A percentile compares a stretch with the other conserved stretches of the same genome.
These are phyloP conservation scores for Dryoscopus gambensis DNA, from an alignment of 2,113 vertebrate genomes.

Conservation along the genomic window DNA sequence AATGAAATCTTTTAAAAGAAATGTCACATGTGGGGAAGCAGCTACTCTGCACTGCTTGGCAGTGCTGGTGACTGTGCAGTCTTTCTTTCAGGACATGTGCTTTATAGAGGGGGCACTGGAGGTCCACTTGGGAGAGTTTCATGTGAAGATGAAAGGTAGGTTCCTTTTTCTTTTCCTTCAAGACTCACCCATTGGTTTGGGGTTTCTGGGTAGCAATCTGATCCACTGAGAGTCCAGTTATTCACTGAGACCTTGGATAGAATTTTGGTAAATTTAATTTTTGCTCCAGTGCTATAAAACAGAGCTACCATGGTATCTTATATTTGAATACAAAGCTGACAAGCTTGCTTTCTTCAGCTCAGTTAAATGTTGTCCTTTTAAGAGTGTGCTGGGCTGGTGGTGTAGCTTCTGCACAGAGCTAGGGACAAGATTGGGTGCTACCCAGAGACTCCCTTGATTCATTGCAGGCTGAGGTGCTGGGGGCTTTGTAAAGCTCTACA, in stretches of 20 bases:
- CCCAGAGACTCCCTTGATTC: background rate
- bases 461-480: background rate
- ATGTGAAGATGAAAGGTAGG: constrained; percentile 94
- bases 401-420: background rate
- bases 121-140: constrained; percentile 90
- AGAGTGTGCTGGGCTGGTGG: background rate
- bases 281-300: background rate
- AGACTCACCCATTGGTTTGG: background rate
- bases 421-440: background rate
- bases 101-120: constrained; percentile 89
- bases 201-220: background rate
- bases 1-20: background rate
- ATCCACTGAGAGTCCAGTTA: background rate
- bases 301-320: background rate
- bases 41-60: background rate
- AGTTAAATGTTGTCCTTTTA: background rate
- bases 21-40: background rate
- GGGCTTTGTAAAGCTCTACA: background rate
- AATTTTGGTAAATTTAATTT: background rate
- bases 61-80: background rate
- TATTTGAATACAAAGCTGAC: background rate
- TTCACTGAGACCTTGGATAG: background rate
- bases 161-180: background rate
- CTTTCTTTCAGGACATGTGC: constrained; percentile 86
- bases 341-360: background rate